Percentiles rank a stretch among this genome's conserved stretches.
These are phyloP conservation scores for Kryptopterus vitreolus DNA, from an alignment of 2,797 vertebrate genomes.

Conservation along the genomic window DNA sequence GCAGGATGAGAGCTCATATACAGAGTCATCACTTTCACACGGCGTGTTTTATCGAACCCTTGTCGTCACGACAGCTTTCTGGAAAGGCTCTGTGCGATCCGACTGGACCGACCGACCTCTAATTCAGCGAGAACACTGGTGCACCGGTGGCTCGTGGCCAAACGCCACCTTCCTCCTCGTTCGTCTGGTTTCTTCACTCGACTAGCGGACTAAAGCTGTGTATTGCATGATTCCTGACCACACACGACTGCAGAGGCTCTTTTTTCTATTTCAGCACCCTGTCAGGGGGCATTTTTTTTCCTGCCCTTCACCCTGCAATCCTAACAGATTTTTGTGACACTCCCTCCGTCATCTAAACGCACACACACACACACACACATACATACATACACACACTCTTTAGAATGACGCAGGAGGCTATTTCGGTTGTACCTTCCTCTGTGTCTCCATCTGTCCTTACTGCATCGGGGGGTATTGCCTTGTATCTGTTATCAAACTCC, in stretches of 20 bases:
- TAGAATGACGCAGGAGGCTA: constrained; percentile 48
- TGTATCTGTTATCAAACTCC: constrained; percentile 27
- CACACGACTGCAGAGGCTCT: neutral
- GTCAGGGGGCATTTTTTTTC: constrained; percentile 7
- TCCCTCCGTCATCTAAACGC: constrained; percentile 23
- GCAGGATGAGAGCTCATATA: neutral
- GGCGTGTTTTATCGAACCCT: neutral
- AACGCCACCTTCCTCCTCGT: constrained; percentile 32
- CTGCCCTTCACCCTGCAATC: constrained; percentile 22
- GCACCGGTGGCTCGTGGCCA: constrained; percentile 46
- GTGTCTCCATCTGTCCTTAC: constrained; percentile 58
- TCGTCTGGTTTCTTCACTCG: neutral
- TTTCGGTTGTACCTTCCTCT: constrained; percentile 53
- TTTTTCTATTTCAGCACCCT: neutral
- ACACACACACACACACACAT: constrained; percentile 28
- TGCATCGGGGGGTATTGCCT: constrained; percentile 39
- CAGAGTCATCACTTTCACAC: neutral
- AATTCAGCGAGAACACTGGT: constrained; percentile 29
- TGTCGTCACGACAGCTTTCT: neutral
- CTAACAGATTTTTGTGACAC: constrained; percentile 31
- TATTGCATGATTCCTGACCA: neutral
- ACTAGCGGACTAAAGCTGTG: neutral
- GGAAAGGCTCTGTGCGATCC: neutral
- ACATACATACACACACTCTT: constrained; percentile 25
- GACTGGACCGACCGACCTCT: constrained; percentile 4